Evolutionary conservation across 2,113 vertebrate genomes (phyloP).

Genomic region (Gasterosteus nipponicus): DNA sequence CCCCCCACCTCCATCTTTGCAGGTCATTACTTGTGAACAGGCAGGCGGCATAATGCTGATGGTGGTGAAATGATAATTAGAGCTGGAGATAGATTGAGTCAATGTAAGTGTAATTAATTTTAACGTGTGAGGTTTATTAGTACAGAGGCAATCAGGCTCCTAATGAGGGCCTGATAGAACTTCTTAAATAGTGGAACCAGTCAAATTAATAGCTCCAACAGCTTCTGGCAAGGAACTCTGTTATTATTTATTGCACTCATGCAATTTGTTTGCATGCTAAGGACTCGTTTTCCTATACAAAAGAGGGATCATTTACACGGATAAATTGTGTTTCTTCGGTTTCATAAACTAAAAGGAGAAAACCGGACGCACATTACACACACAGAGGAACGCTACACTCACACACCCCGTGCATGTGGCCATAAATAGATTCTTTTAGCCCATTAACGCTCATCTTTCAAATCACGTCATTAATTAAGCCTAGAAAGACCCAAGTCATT

Average conservation of each 20-base stretch:
- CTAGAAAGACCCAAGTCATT: conserved; percentile 59
- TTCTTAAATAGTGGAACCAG: conserved; percentile 63
- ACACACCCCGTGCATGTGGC: conserved; percentile 10
- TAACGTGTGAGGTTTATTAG: conserved; percentile 77
- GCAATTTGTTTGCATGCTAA: conserved; percentile 56
- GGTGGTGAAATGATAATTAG: conserved; percentile 75
- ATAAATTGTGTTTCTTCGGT: conserved; percentile 40
- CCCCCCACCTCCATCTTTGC: conserved; percentile 28
- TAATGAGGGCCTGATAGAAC: conserved; percentile 74
- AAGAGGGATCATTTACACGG: conserved; percentile 31
- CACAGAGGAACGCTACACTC: conserved; percentile 5
- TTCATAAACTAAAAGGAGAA: conserved; percentile 40
- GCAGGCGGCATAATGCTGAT: conserved; percentile 66
- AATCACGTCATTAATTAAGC: conserved; percentile 66
- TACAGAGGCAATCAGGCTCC: conserved; percentile 75
- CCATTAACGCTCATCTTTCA: conserved; percentile 67
- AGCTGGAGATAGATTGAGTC: conserved; percentile 74
- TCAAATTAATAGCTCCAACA: conserved; percentile 68
- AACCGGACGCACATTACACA: conserved; percentile 11
- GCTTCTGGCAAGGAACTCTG: conserved; percentile 52
- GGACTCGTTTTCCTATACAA: conserved; percentile 13
- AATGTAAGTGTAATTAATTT: conserved; percentile 81
- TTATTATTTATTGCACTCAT: conserved; percentile 58
- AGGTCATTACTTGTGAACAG: conserved; percentile 59
- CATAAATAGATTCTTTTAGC: conserved; percentile 53